Evolutionary conservation across 1,140 invertebrate species (phyloP).

Genomic region (Chymomyza costata): DNA sequence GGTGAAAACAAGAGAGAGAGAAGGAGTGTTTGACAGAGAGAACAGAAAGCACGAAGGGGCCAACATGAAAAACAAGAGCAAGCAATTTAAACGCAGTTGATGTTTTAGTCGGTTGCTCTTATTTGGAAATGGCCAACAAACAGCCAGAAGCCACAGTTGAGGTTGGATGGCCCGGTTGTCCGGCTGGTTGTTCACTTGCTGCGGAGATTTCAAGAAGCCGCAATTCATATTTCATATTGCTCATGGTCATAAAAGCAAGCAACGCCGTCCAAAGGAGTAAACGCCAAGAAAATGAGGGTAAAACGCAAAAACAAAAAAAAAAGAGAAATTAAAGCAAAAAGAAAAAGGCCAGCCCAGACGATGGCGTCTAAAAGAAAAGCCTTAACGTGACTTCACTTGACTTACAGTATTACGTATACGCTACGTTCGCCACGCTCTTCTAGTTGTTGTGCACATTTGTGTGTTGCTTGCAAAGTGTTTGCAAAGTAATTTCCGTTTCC

Average conservation of each 20-base stretch:
- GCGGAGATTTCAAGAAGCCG: slow-evolving; percentile 60
- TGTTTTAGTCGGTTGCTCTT: slow-evolving; percentile 54
- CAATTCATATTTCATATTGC: slow-evolving; percentile 71
- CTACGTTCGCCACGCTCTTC: slow-evolving; percentile 38
- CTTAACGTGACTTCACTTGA: slow-evolving; percentile 49
- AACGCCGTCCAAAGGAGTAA: slow-evolving; percentile 24
- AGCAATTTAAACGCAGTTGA: slow-evolving; percentile 69
- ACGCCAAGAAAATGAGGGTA: slow-evolving; percentile 41
- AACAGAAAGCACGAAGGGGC: slow-evolving; percentile 19
- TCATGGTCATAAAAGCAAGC: slow-evolving; percentile 54
- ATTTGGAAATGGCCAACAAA: slow-evolving; percentile 37
- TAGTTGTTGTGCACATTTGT: slow-evolving; percentile 15
- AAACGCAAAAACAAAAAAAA: slow-evolving; percentile 3
- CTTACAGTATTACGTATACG: slow-evolving; percentile 41
- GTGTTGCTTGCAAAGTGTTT: slow-evolving; percentile 60
- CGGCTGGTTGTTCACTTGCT: slow-evolving; percentile 18
- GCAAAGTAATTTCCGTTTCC: slow-evolving; percentile 73
- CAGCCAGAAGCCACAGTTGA: slow-evolving; percentile 10
- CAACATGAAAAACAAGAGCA: slow-evolving; percentile 47
- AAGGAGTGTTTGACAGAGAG: neutral
- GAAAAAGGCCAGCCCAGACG: slow-evolving; percentile 19
- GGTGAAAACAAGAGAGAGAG: slow-evolving; percentile 21
- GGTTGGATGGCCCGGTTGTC: slow-evolving; percentile 14
- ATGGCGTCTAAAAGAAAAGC: slow-evolving; percentile 1
- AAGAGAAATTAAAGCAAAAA: slow-evolving; percentile 54